Evolutionary conservation across 2,113 vertebrate genomes (phyloP), one percentile per base, ranked within the genome.

Genomic region (Hippoglossus stenolepis): DNA sequence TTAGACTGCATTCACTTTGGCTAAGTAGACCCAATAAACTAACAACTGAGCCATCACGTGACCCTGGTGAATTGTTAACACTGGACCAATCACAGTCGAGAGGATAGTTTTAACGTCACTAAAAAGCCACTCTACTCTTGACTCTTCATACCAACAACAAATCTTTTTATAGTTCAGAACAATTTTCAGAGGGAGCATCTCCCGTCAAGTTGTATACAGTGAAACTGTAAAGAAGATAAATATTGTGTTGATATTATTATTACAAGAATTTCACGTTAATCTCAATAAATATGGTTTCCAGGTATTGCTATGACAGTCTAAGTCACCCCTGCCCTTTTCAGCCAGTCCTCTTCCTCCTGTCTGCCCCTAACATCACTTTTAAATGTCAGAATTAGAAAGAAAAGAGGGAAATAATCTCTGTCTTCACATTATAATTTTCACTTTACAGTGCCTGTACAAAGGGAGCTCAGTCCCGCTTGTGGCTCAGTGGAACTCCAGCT

Each of bases 261-360:
- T 40, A 51, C 23, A 61, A 60, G 20, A 28, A 71, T 60, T 74
- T 83, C 18, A 75, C 61, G 62, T 82, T 11, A 21, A 24, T 82
- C 43, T 72, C 0, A 53, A 53, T 72, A 23, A 23, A 57, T 9
- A 24, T 24, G 10, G 28, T 72, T 68, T 2, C 10, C 60, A 63
- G 72, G 45, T 92, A 89, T 88, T 89, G 88, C 83, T 89, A 70
- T 38, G 47, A 75, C 17, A 53, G 58, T 38, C 45, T 5, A 17
- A 14, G 20, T 7, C 3, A 20, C 14, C 17, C 12, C 6, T 57
- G 14, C 31, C 31, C 31, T 31, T 1, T 31, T 31, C 6, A 31
- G 31, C 6, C 31, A 31, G 31, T 31, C 31, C 31, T 31, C 31
- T 1, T 31, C 31, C 31, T 31, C 31, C 31, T 31, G 31, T 31